These are phyloP conservation scores for Brassicogethes aeneus DNA, from an alignment of 2,888 invertebrate species.

Conservation along the genomic window DNA sequence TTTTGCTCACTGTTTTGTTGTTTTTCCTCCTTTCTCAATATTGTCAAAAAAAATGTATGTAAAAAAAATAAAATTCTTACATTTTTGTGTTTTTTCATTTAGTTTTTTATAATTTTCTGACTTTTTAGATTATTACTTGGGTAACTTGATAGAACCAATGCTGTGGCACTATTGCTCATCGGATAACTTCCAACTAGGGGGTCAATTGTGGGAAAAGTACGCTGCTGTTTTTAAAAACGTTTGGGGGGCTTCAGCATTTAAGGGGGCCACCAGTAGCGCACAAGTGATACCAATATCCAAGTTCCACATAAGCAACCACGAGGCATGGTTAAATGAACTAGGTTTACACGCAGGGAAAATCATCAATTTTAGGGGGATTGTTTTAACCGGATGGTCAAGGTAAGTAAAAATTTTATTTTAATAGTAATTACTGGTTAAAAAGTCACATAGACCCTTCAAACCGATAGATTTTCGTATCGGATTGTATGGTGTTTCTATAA, in stretches of 20 bases:
- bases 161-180: constrained; percentile 57
- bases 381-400: constrained; percentile 69
- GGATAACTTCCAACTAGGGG: constrained; percentile 46
- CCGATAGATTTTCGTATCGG: too few species aligned
- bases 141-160: constrained; percentile 56
- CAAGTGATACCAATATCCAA: constrained; percentile 56
- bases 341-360: constrained; percentile 43
- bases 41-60: too few species aligned
- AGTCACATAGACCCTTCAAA: too few species aligned
- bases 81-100: constrained; percentile 1
- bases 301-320: constrained; percentile 69
- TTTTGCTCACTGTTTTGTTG: too few species aligned
- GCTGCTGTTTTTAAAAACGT: constrained; percentile 56
- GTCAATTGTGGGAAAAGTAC: constrained; percentile 56
- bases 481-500: too few species aligned
- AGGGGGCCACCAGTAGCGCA: constrained; percentile 74
- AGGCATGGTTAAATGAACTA: constrained; percentile 58
- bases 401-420: constrained; percentile 25
- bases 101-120: too few species aligned
- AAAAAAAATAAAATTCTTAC: too few species aligned
- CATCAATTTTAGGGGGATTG: constrained; percentile 52
- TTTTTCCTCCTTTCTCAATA: too few species aligned
- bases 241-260: constrained; percentile 77
- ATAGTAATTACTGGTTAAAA: constrained; percentile 1
- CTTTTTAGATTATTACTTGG: constrained; percentile 49